Percentiles rank a stretch among this genome's conserved stretches.
phyloP scores from a whole-genome alignment of 2,888 invertebrate genomes.

The Poecilus cupreus region DNA sequence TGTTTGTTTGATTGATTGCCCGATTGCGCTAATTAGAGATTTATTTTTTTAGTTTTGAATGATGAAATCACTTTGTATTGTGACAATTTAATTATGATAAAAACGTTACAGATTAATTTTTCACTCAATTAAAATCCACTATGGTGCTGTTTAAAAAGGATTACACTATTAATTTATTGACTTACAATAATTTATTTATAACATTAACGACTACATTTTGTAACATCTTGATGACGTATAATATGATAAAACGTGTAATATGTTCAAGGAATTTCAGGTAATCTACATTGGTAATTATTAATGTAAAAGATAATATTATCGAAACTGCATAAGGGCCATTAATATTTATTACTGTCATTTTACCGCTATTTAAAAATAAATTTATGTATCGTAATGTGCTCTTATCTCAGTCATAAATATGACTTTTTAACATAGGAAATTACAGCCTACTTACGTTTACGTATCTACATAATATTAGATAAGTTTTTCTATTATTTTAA shows the following conservation, averaged over 20 bases:
- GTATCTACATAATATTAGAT: slow-evolving; percentile 22
- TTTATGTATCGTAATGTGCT: slow-evolving; percentile 21
- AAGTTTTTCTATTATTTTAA: too few species aligned
- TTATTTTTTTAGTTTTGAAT: background rate
- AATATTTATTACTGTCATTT: slow-evolving; percentile 35
- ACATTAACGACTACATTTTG: background rate
- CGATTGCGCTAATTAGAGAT: background rate
- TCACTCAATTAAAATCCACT: slow-evolving; percentile 8
- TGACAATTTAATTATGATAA: background rate
- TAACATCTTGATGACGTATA: background rate
- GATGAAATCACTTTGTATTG: background rate
- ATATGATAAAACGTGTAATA: slow-evolving; percentile 3
- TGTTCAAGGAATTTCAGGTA: slow-evolving; percentile 11
- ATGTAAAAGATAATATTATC: slow-evolving; percentile 17
- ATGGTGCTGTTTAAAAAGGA: background rate
- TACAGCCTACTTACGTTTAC: background rate
- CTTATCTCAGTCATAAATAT: slow-evolving; percentile 26
- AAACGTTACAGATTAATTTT: background rate
- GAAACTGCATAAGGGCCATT: slow-evolving; percentile 8
- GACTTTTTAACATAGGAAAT: slow-evolving; percentile 4
- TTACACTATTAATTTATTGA: slow-evolving; percentile 22
- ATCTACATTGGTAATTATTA: slow-evolving; percentile 35
- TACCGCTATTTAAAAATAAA: background rate
- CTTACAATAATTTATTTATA: background rate
- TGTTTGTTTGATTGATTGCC: background rate